These are phyloP conservation scores for Acanthiza pusilla DNA, from an alignment of 2,797 vertebrate genomes.

Conservation along the genomic window DNA sequence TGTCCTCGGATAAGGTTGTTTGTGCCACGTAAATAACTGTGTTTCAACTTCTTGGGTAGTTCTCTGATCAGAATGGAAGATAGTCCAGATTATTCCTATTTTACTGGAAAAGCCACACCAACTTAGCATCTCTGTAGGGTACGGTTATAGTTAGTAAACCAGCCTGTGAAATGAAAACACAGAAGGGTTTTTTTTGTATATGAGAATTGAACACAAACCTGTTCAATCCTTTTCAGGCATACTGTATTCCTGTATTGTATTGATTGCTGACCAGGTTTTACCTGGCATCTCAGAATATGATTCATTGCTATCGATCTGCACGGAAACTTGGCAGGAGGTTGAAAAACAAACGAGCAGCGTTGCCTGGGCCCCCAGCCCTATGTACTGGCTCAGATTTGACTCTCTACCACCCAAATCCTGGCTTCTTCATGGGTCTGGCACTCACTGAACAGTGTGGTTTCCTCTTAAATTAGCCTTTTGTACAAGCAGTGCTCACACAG, in stretches of 20 bases:
- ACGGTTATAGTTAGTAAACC: not conserved
- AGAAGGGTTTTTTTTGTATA: not conserved
- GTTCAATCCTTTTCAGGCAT: not conserved
- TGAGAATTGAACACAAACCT: not conserved
- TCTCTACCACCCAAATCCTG: not conserved
- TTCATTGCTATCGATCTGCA: not conserved
- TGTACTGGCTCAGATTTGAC: not conserved
- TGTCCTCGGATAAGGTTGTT: conserved; percentile 11
- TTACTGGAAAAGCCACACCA: not conserved
- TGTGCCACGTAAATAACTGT: not conserved
- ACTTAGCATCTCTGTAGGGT: not conserved
- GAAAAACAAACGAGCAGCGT: not conserved
- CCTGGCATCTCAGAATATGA: not conserved
- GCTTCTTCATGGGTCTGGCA: not conserved
- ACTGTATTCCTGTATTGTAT: not conserved
- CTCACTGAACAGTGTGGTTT: not conserved
- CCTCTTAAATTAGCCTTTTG: not conserved
- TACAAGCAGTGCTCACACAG: accelerated
- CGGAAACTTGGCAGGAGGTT: not conserved
- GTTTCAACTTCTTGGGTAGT: not conserved
- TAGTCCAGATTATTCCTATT: not conserved
- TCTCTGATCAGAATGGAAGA: conserved; percentile 9
- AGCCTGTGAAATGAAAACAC: not conserved
- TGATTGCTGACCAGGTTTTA: not conserved
- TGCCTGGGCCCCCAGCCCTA: not conserved